Evolutionary conservation across 2,113 vertebrate species (phyloP), one percentile per base, ranked within the genome.

Genomic region (Tympanuchus pallidicinctus): DNA sequence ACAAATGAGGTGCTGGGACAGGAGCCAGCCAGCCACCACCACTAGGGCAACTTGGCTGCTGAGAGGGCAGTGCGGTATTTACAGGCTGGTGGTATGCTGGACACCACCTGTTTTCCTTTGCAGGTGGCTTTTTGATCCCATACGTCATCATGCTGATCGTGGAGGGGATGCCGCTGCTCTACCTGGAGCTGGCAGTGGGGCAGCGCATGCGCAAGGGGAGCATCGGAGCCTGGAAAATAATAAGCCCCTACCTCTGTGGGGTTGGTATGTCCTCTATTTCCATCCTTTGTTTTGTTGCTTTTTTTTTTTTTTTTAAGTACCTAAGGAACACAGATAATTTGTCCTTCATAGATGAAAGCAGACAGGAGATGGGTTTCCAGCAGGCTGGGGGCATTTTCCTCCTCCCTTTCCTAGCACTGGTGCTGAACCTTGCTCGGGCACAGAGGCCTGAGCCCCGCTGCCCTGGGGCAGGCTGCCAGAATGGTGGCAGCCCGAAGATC

Each of bases 91-190:
- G 34, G 13, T 54, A 14, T 88, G 61, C 75, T 86, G 52, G 72
- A 67, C 9, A 40, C 45, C 3, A 0, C 4, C 42, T 50, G 17
- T 50, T 82, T 82, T 40, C 20, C 3, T 90, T 92, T 74, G 4
- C 97, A 99, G 99, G 99, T 11, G 98, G 99, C 2, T 99, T 99
- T 95, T 79, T 99, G 96, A 98, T 99, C 80, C 99, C 99, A 0
- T 99, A 99, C 76, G 0, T 99, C 6, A 22, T 99, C 87, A 99
- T 99, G 99, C 95, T 99, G 83, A 2, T 99, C 1, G 88, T 99
- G 4, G 99, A 99, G 97, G 99, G 99, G 3, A 96, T 99, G 93
- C 99, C 99, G 0, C 97, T 99, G 69, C 98, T 99, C 71, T 99
- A 98, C 96, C 30, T 99, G 97, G 99, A 99, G 89, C 97, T 99